Evolutionary conservation across 2,888 invertebrate species (phyloP), one percentile per base, ranked within the genome.

Genomic region (Papilio demoleus): DNA sequence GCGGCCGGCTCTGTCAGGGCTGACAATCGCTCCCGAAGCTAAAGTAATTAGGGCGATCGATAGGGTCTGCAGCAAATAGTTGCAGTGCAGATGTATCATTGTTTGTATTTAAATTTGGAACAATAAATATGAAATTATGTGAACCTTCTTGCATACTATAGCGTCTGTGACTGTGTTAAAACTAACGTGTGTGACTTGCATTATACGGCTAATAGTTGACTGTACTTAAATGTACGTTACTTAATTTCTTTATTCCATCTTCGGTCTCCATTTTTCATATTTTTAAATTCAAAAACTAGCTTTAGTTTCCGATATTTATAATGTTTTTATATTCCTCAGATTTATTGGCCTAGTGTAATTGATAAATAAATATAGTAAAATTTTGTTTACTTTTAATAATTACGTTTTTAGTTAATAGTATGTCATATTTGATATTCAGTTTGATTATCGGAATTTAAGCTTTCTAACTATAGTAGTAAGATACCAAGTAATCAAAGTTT

Each of bases 41-140:
- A 88, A 89, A 87, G 83, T 83, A 82, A 87, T 88, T 89, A 88
- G 81, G 85, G 81, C 82, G 85, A 85, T 88, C 88, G 89, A 88
- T 88, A 84, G 81, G 74, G 76, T 68, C 50, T 42, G 61, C 75
- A 74, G 76, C 76, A 75, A 75, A 75, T 75, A 72, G 72, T 74
- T 72, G 71, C 73, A 71, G 59, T 61, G 50, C 70, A 65, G 65
- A 74, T 69, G 72, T 72, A 72, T 73, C 72, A 72, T 70, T 68
- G 62, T 36, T 31, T 27, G 24, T 36, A 19, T 50, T 50, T 40
- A 31, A 53, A 53, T 27, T 8, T 38, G 34, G 19, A 12, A 24
- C 5, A n/a, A 27, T 27, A n/a, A 9, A 24, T 27, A 31, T 42
- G 8, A 42, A 17, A 6, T 42, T 6, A 1, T 6, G 12, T 38